Base-by-base conservation (phyloP, 2,113 vertebrate species). In the Ctenomys sociabilis region DNA sequence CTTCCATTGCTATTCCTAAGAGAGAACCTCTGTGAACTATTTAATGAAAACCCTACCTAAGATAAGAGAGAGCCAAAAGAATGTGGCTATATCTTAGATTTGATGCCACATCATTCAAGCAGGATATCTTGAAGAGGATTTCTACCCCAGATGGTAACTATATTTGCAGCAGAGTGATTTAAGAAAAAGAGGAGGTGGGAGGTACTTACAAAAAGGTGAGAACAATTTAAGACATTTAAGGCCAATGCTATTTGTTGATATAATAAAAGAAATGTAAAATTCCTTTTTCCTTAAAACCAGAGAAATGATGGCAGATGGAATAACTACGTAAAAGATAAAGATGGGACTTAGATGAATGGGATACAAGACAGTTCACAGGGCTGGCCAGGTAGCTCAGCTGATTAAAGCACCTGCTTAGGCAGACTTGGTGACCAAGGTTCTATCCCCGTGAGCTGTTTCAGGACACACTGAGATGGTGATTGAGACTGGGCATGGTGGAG, bases 31-130 rank as follows among this genome's bases (percentile, higher is more conserved):
- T 37, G 57, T 28, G 19, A 91, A 72, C n/a, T n/a, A 5, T 19
- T 88, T 54, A 63, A 40, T 43, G 37, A 85, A 91, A 94, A 81
- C 6, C 11, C 90, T 77, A 80, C 75, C 45, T 32, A 96, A 72
- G 63, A 59, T 75, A 54, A 84, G 85, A 94, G 61, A 35, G 57
- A 70, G 14, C 43, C 10, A 28, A 35, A 61, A 81, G 19, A 22
- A 85, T 52, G 40, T 81, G 70, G 22, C 21, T 84, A 40, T 19
- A 2, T 85, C 83, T 66, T 93, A 57, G 70, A 81, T 85, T 19
- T 72, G 77, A 40, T 14, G 13, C 17, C 12, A 35, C n/a, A 72
- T n/a, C 1, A 8, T 35, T 64, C 28, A 59, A 84, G 28, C 9
- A 90, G 75, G 35, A 21, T 77, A 37, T 68, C 72, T 32, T 77